phyloP scores from a whole-genome alignment of 2,797 vertebrate genomes.

The Parotocinclus haroldoi region DNA sequence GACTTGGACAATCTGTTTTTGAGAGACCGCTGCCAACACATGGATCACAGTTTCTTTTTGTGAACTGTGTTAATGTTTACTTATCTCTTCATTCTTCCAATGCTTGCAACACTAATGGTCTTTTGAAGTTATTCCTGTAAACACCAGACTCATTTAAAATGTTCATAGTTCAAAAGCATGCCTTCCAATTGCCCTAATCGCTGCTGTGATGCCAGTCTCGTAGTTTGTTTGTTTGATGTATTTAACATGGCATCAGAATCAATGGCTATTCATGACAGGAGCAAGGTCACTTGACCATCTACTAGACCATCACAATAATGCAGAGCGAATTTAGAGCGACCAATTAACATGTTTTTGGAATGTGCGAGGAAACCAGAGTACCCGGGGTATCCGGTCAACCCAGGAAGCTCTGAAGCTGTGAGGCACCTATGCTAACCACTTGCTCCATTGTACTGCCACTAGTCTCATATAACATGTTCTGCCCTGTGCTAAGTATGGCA shows the following conservation, averaged over 20 bases:
- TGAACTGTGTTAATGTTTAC: constrained; percentile 40
- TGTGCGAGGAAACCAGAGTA: too few relatives aligned
- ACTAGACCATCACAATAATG: too few relatives aligned
- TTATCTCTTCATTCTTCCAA: constrained; percentile 14
- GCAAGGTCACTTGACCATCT: too few relatives aligned
- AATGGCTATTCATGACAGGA: too few relatives aligned
- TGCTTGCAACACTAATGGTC: constrained; percentile 29
- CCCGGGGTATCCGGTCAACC: too few relatives aligned
- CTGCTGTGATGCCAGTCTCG: constrained; percentile 42
- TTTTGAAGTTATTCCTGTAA: constrained; percentile 21
- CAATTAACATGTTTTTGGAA: too few relatives aligned
- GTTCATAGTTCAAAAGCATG: constrained; percentile 39
- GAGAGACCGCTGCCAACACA: constrained; percentile 11
- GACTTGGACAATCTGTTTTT: constrained; percentile 24
- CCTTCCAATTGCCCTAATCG: constrained; percentile 53
- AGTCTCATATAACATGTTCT: constrained; percentile 18
- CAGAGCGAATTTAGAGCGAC: too few relatives aligned
- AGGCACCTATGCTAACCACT: too few relatives aligned
- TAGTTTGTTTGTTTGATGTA: too few relatives aligned
- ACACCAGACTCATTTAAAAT: not conserved
- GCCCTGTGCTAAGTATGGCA: constrained; percentile 32
- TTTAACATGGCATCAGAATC: too few relatives aligned
- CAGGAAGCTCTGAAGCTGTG: too few relatives aligned
- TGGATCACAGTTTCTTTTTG: not conserved
- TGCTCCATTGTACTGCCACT: too few relatives aligned